Conservation (phyloP, 2,797 vertebrate genomes). For the Sebastes aleutianus region DNA sequence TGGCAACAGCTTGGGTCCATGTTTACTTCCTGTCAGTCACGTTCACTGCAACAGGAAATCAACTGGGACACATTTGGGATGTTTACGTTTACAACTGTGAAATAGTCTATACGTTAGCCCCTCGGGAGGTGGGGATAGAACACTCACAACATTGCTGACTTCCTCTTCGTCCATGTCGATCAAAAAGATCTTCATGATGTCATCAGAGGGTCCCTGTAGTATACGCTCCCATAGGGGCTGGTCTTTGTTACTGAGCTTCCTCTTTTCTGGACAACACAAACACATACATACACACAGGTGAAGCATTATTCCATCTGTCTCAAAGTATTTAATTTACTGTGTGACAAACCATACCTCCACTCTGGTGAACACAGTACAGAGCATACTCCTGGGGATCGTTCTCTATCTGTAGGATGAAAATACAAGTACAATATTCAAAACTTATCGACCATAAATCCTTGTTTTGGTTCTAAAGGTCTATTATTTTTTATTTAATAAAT, state of each 20-base stretch:
- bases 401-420: conserved; percentile 63
- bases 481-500: neutral
- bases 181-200: conserved; percentile 90
- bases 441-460: neutral
- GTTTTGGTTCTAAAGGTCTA: neutral
- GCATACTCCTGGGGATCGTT: conserved; percentile 79
- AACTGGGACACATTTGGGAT: too few relatives aligned
- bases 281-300: neutral
- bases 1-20: too few relatives aligned
- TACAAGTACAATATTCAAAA: neutral
- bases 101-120: too few relatives aligned
- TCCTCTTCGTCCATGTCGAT: conserved; percentile 91
- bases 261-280: conserved; percentile 74
- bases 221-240: conserved; percentile 90
- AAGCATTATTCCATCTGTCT: neutral
- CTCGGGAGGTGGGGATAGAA: fast-evolving
- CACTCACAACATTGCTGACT: conserved; percentile 90
- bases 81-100: too few relatives aligned
- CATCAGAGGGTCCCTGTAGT: conserved; percentile 90
- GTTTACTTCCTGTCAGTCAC: too few relatives aligned
- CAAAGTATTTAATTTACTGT: neutral
- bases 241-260: conserved; percentile 84
- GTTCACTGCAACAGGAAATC: too few relatives aligned
- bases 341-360: conserved; percentile 62
- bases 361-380: conserved; percentile 72